These are phyloP conservation scores for Chymomyza costata DNA, from an alignment of 1,140 invertebrate genomes.

Conservation along the genomic window DNA sequence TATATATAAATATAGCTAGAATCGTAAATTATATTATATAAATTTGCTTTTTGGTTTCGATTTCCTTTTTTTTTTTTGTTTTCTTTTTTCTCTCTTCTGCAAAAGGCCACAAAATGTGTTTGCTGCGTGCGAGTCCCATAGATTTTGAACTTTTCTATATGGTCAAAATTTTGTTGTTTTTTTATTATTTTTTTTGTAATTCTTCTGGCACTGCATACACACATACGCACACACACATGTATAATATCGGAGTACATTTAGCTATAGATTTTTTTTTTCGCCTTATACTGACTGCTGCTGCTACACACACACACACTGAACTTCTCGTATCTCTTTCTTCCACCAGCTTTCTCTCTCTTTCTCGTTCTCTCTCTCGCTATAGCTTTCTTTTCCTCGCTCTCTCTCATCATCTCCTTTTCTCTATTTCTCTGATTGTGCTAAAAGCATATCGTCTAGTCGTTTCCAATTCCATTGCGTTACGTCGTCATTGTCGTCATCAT, in stretches of 20 bases:
- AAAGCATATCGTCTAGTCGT: constrained; percentile 1
- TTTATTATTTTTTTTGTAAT: constrained; percentile 27
- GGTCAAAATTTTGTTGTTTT: too few relatives aligned
- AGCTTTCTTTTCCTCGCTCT: constrained; percentile 18
- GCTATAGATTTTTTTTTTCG: constrained; percentile 35
- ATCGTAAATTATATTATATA: constrained; percentile 23
- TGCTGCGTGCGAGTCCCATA: constrained; percentile 53
- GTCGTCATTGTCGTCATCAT: constrained; percentile 46
- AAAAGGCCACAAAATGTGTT: constrained; percentile 68
- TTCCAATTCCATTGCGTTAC: constrained; percentile 60
- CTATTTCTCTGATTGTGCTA: background rate
- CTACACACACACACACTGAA: background rate
- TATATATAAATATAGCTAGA: constrained; percentile 41
- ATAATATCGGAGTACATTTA: constrained; percentile 70
- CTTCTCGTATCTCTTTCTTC: too few relatives aligned
- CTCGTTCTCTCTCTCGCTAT: constrained; percentile 38
- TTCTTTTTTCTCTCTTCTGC: constrained; percentile 36
- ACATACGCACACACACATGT: constrained; percentile 27
- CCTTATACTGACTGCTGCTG: constrained; percentile 9
- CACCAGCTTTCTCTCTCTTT: background rate
- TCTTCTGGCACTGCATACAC: too few relatives aligned
- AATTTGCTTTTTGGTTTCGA: constrained; percentile 18
- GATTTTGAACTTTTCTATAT: constrained; percentile 32
- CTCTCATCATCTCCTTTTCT: constrained; percentile 5
- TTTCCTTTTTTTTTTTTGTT: constrained; percentile 28